Evolutionary conservation across 2,113 vertebrate species (phyloP), one percentile per base, ranked within the genome.

Genomic region (Grallaria varia): DNA sequence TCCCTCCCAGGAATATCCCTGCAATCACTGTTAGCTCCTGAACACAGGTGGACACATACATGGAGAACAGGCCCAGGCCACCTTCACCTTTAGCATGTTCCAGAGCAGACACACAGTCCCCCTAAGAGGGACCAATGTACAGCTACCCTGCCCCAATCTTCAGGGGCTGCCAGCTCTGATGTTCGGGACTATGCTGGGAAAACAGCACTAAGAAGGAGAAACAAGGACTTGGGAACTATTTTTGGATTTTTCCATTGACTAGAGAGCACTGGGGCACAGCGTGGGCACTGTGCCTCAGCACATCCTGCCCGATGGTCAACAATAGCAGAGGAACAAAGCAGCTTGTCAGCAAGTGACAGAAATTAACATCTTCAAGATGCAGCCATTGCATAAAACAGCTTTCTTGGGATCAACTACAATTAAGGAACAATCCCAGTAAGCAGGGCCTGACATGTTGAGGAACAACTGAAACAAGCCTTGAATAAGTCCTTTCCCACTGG

Each of bases 71-170:
- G 15, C 31, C 37, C 66, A 24, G 21, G 12, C 28, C 69, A 78
- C 62, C 52, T 42, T 28, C 47, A 64, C 37, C 12, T 24, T 21
- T 12, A 81, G 14, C 33, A 24, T 0, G 12, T 21, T 40, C 55
- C 76, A 40, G 31, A 64, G 33, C 10, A 58, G 44, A 30, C n/a
- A 50, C 23, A 28, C 2, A 15, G 18, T 27, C 39, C 30, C 52
- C 47, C 2, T 0, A 1, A 0, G 3, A 39, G 25, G 37, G 23
- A 53, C 14, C 52, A 7, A 0, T 1, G 4, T 12, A 37, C 28
- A 52, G 31, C 49, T 37, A 44, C 8, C 0, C 31, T 11, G 33
- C 37, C 13, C 39, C 6, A 8, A 24, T 4, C 20, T 42, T 52
- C 50, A 35, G 40, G 52, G 74, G 50, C 40, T 63, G 67, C 47